Conservation (phyloP, 2,888 invertebrate species). For the Ochlodes sylvanus region DNA sequence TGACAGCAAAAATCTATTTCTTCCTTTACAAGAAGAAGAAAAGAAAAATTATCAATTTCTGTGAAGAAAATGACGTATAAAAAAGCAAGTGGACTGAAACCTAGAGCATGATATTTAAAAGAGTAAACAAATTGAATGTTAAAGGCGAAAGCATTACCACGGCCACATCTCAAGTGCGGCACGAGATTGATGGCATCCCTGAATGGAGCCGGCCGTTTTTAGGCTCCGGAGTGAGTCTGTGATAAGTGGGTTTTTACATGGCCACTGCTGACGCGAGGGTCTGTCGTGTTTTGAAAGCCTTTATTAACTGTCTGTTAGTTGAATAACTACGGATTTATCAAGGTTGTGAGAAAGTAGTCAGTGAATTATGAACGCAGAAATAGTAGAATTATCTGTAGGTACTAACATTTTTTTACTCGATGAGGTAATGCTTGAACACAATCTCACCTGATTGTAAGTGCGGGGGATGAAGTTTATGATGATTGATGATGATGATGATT, state of each 20-base stretch:
- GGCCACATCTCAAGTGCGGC: slow-evolving; percentile 13
- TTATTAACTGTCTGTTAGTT: slow-evolving; percentile 8
- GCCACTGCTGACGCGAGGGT: neutral
- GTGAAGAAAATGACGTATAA: no score
- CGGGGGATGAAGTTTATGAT: no score
- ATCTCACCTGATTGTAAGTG: no score
- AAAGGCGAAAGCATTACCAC: neutral
- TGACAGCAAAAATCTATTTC: no score
- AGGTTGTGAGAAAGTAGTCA: neutral
- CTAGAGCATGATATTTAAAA: neutral
- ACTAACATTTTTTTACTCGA: no score
- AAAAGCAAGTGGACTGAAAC: no score
- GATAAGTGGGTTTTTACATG: slow-evolving; percentile 18
- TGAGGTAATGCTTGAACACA: no score
- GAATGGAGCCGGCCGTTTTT: slow-evolving; percentile 9
- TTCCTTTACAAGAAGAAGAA: no score
- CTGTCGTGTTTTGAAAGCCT: slow-evolving; percentile 1
- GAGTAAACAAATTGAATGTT: neutral
- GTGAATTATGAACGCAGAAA: neutral
- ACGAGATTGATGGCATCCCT: slow-evolving; percentile 23
- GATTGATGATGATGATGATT: no score
- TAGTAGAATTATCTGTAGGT: no score
- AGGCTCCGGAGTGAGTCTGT: neutral
- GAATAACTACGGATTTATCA: neutral
- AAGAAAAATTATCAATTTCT: no score